A percentile compares a stretch with the other conserved stretches of the same genome.
These are phyloP conservation scores for Tetraodon nigroviridis DNA, from an alignment of 2,113 vertebrate genomes.

Conservation along the genomic window DNA sequence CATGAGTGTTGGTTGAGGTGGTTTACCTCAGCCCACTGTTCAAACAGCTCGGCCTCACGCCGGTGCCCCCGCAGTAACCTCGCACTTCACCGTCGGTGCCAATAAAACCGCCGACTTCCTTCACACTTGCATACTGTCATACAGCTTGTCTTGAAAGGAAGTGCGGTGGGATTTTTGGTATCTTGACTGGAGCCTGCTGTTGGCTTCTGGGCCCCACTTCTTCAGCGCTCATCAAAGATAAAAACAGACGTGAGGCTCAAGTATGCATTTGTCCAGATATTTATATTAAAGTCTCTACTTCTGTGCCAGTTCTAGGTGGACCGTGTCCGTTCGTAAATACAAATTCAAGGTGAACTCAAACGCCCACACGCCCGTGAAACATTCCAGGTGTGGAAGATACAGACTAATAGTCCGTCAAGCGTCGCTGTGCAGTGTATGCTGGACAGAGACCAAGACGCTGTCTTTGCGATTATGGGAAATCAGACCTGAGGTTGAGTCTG, in stretches of 20 bases:
- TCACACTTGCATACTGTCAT: slow-evolving; percentile 33
- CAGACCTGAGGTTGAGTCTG: slow-evolving; percentile 51
- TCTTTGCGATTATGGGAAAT: slow-evolving; percentile 51
- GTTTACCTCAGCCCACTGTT: slow-evolving; percentile 53
- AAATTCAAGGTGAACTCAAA: slow-evolving; percentile 33
- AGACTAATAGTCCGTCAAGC: slow-evolving; percentile 15
- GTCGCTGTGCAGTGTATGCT: slow-evolving; percentile 19
- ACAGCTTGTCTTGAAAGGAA: slow-evolving; percentile 27
- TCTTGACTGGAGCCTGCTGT: too few relatives aligned
- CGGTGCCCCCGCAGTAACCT: slow-evolving; percentile 34
- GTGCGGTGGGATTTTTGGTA: slow-evolving; percentile 42
- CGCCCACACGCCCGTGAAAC: slow-evolving; percentile 18
- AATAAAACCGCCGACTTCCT: slow-evolving; percentile 36
- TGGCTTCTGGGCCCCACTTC: too few relatives aligned
- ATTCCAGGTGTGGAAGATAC: slow-evolving; percentile 46
- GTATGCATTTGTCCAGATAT: slow-evolving; percentile 32
- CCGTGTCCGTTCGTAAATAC: slow-evolving; percentile 22
- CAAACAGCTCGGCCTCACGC: slow-evolving; percentile 22
- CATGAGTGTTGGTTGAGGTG: slow-evolving; percentile 54
- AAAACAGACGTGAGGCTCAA: slow-evolving; percentile 31
- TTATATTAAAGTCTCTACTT: slow-evolving; percentile 26
- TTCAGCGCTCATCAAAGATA: slow-evolving; percentile 8
- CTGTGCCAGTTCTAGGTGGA: slow-evolving; percentile 32
- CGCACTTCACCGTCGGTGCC: slow-evolving; percentile 13
- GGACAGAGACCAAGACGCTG: slow-evolving; percentile 53